Base-by-base conservation (phyloP, 2,888 invertebrate species). In the Busseola fusca region DNA sequence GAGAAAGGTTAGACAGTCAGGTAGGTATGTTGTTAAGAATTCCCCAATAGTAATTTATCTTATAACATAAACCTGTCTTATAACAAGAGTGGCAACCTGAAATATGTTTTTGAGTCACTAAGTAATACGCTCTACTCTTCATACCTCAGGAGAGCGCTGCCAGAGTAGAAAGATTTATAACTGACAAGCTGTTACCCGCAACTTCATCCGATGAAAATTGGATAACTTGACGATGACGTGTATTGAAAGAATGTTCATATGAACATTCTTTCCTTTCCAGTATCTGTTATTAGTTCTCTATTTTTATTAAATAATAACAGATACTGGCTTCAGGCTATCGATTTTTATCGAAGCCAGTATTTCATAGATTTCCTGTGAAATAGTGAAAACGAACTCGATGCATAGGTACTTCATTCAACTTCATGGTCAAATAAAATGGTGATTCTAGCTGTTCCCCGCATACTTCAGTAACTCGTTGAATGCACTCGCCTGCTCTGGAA, bases 121-220 rank as follows among this genome's bases (percentile, higher is more conserved):
- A 62, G 30, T 67, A 52, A 52, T 63, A 65, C 3, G 34, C 48
- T 72, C 30, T 18, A 62, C 67, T 58, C n/a, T 65, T 64, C 40
- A 59, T 56, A 30, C 16, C 67, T 40, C 58, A n/a, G 40, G 63
- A 56, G 34, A 81, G 52, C 16, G 10, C 62, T 59, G 14, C n/a
- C 63, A 25, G 27, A 16, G 27, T 34, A 45, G 27, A 40, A 60
- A 27, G 58, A 79, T 81, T 81, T 72, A 81, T 77, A 25, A 65
- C 78, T 42, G 62, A 65, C 45, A 63, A 56, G 45, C 30, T 60
- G 58, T 50, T 69, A 50, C 30, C 37, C 54, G 37, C 45, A 69
- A 74, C 50, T 58, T 59, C 25, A 68, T 60, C 30, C 30, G 40
- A 34, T 56, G 50, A 27, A 76, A 66, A 64, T 60, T 56, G 59